A percentile compares a stretch with the other conserved stretches of the same genome.
Conservation (phyloP, 2,888 invertebrate species). For the Biston betularia region DNA sequence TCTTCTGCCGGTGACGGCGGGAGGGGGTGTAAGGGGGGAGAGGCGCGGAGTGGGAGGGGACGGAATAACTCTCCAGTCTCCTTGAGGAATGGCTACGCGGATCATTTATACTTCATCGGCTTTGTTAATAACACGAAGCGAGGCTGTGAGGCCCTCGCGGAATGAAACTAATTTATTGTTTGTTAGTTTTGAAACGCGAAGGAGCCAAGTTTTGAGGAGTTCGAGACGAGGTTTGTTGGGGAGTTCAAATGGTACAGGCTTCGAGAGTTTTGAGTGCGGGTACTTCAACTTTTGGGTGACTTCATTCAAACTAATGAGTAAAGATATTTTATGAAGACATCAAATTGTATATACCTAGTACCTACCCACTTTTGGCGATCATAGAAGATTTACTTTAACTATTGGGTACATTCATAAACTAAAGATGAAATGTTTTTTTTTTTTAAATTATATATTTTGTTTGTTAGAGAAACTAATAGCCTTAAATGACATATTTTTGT, state of each 20-base stretch:
- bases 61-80: slow-evolving; percentile 75
- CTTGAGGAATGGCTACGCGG: slow-evolving; percentile 78
- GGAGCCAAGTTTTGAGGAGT: slow-evolving; percentile 38
- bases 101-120: slow-evolving; percentile 84
- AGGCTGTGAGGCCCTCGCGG: slow-evolving; percentile 20
- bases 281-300: neutral
- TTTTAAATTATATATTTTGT: too few species aligned
- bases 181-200: slow-evolving; percentile 38
- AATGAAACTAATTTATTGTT: slow-evolving; percentile 47
- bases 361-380: too few species aligned
- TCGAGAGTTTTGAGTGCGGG: neutral
- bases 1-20: slow-evolving; percentile 84
- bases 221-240: slow-evolving; percentile 21
- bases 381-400: too few species aligned
- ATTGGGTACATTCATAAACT: too few species aligned
- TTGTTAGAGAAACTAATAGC: too few species aligned
- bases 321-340: too few species aligned
- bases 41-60: slow-evolving; percentile 46
- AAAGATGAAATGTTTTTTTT: too few species aligned
- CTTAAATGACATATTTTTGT: too few species aligned
- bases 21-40: slow-evolving; percentile 49
- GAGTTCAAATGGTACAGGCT: slow-evolving; percentile 7
- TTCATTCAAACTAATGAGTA: too few species aligned
- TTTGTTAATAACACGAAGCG: slow-evolving; percentile 68
- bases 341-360: too few species aligned